Evolutionary conservation across 2,797 vertebrate genomes (phyloP), one percentile per base, ranked within the genome.

Genomic region (Danio choprae): DNA sequence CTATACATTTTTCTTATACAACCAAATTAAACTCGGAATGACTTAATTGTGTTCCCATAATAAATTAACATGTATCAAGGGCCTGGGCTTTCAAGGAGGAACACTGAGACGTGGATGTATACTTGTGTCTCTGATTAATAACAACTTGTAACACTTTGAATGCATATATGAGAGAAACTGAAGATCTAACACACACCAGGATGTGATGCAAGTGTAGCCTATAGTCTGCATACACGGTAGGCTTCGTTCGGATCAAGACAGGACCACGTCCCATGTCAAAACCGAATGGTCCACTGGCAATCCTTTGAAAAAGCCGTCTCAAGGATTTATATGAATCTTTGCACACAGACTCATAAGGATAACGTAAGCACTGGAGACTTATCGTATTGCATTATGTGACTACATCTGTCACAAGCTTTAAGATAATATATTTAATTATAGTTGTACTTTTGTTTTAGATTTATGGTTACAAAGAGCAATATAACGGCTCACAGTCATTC

Each of bases 81-180:
- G 75, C 62, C 55, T 63, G 41, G 15, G 51, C 51, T 76, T 80
- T 48, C 7, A 72, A 55, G 29, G 69, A 46, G 46, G 59, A 74
- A 68, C 59, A 16, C 55, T 18, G 56, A 68, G 62, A 70, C 51
- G 18, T 63, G 69, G 41, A 75, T 71, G 67, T 77, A 48, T 29
- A 29, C 44, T 64, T 74, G 50, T 60, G 64, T 81, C 68, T 43
- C 75, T 79, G 81, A 84, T 74, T 77, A 80, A 81, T 82, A 84
- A 84, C 53, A 59, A 69, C 65, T 50, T 76, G 50, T 81, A 48
- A 69, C 64, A 36, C 60, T 80, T 50, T 76, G 74, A 83, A 79
- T 68, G 5, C 68, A 76, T 74, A 51, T 77, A 64, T 60, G 64
- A 74, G 48, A 65, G 60, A 62, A 65, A 44, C 74, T 55, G 46